Evolutionary conservation across 2,888 invertebrate species (phyloP).

Genomic region (Gerosis bhagava): DNA sequence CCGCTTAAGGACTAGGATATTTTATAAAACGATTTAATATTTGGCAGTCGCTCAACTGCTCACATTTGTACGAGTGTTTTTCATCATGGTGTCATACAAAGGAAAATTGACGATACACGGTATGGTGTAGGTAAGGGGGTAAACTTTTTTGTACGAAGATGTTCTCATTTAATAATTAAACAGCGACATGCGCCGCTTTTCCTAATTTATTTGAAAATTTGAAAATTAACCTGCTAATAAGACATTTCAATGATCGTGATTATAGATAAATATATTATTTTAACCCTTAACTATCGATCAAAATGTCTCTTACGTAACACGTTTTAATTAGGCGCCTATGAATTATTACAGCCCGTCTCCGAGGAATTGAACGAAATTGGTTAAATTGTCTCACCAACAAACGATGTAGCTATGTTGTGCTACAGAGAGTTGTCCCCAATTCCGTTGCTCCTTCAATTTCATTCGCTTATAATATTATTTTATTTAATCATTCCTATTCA

Average conservation of each 20-base stretch:
- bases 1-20: constrained; percentile 67
- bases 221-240: constrained; percentile 15
- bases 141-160: too few species aligned
- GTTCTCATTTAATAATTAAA: too few species aligned
- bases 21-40: constrained; percentile 70
- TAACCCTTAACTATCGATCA: constrained; percentile 21
- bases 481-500: constrained; percentile 4
- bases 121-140: too few species aligned
- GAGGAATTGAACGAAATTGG: constrained; percentile 5
- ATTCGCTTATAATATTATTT: too few species aligned
- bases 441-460: not conserved
- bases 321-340: constrained; percentile 6
- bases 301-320: constrained; percentile 16
- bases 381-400: constrained; percentile 5
- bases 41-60: constrained; percentile 76
- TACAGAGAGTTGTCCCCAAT: too few species aligned
- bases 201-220: too few species aligned
- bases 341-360: constrained; percentile 6
- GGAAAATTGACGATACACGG: constrained; percentile 53
- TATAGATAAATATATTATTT: constrained; percentile 15
- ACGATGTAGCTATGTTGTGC: too few species aligned
- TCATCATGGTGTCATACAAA: constrained; percentile 47
- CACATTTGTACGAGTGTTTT: constrained; percentile 34
- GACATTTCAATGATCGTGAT: constrained; percentile 9
- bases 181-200: too few species aligned